Percentiles rank a stretch among this genome's conserved stretches.
These are phyloP conservation scores for Dorcus hopei DNA, from an alignment of 2,888 invertebrate species.

Conservation along the genomic window DNA sequence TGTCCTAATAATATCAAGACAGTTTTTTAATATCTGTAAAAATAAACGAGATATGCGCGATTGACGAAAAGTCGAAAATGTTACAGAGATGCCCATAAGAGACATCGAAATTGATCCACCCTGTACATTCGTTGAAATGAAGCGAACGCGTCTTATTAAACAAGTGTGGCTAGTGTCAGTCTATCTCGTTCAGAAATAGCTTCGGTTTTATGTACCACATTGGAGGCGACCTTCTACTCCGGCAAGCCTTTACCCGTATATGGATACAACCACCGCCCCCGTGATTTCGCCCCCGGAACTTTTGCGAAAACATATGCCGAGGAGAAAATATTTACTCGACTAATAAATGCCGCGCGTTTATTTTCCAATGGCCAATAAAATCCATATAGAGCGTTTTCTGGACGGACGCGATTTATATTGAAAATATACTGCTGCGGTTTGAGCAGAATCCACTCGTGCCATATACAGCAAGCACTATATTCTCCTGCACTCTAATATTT, in stretches of 20 bases:
- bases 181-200: constrained; percentile 6
- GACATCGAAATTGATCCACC: too few species aligned
- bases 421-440: constrained; percentile 13
- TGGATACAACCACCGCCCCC: constrained; percentile 45
- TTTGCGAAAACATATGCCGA: constrained; percentile 28
- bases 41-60: too few species aligned
- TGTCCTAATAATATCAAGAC: too few species aligned
- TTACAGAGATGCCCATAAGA: too few species aligned
- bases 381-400: constrained; percentile 19
- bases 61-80: too few species aligned
- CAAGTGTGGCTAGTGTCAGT: constrained; percentile 2
- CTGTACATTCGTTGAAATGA: too few species aligned
- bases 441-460: constrained; percentile 14
- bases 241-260: constrained; percentile 45
- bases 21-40: too few species aligned
- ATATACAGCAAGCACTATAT: constrained; percentile 10
- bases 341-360: constrained; percentile 17
- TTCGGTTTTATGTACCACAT: constrained; percentile 1
- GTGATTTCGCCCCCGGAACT: constrained; percentile 38
- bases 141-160: too few species aligned
- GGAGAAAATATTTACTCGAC: constrained; percentile 21
- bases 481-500: neutral
- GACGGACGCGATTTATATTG: constrained; percentile 14
- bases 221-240: constrained; percentile 25
- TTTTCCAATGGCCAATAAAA: constrained; percentile 21